Evolutionary conservation across 2,113 vertebrate genomes (phyloP), one percentile per base, ranked within the genome.

Genomic region (Xenotilapia flavipinnis): DNA sequence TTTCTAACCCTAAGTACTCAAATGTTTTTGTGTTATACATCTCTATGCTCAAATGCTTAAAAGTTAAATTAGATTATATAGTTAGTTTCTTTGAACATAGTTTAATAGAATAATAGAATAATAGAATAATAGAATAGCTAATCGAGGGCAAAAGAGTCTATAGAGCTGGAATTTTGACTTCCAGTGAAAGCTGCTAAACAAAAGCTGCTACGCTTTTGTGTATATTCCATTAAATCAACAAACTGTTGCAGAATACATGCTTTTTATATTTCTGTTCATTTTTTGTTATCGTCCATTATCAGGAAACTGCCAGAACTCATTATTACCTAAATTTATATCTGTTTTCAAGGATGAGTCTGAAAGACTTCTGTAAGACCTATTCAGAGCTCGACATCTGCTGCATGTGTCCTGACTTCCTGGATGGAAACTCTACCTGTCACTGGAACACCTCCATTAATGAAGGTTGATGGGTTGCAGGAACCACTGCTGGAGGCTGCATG

Each of bases 401-500:
- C 81, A 6, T 40, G 28, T 86, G 45, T 33, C 95, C 95, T 17
- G 86, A 93, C 60, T 96, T 96, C 88, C 90, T 97, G 9, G 95
- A 96, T 38, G 92, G 40, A 11, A 90, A 68, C 10, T 21, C 91
- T 2, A 36, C 85, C 6, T 70, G 84, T 56, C 79, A 87, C 1
- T 97, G 96, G 96, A 91, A 31, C 1, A 85, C 87, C 9, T 91
- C 90, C 8, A 2, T 31, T 23, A 81, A 94, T 19, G 80, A 94
- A 2, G 95, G 95, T 28, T 89, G 92, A 87, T 97, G 96, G 96
- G 91, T 96, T 9, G 81, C 92, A 23, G 95, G 96, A 45, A 92
- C 87, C 55, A 96, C 96, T 68, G 96, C 95, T 87, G 96, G 96
- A 45, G 96, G 96, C 70, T 90, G 90, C 81, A 56, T 73, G 2